Percentiles rank a stretch among this genome's conserved stretches.
phyloP scores from a whole-genome alignment of 2,888 invertebrate species.

The Ganaspis brasiliensis region DNA sequence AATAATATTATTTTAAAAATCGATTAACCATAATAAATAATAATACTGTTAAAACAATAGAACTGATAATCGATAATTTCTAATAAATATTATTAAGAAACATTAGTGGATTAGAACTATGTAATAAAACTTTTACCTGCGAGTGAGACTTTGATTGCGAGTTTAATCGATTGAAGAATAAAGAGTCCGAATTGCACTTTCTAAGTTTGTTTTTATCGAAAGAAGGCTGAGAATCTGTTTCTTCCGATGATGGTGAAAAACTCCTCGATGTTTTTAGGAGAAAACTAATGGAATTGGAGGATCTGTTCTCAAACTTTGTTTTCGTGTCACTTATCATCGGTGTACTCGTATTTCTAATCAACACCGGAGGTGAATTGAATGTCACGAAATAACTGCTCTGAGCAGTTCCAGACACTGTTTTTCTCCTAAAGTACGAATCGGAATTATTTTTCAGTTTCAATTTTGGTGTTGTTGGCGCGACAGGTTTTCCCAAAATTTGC shows the following conservation, averaged over 20 bases:
- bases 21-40: too few relatives aligned
- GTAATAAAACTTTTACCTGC: slow-evolving; percentile 16
- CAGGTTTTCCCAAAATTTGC: slow-evolving; percentile 15
- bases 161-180: neutral
- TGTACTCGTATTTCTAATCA: slow-evolving; percentile 73
- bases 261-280: slow-evolving; percentile 67
- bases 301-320: slow-evolving; percentile 59
- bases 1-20: too few relatives aligned
- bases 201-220: slow-evolving; percentile 16
- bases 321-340: slow-evolving; percentile 66
- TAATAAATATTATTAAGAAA: too few relatives aligned
- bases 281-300: slow-evolving; percentile 62
- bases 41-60: too few relatives aligned
- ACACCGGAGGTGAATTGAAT: slow-evolving; percentile 67
- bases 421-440: slow-evolving; percentile 10
- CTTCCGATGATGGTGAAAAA: slow-evolving; percentile 10
- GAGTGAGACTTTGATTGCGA: slow-evolving; percentile 12
- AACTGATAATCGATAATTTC: too few relatives aligned
- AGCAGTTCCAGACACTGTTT: slow-evolving; percentile 53
- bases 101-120: neutral
- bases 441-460: neutral
- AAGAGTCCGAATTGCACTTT: slow-evolving; percentile 22
- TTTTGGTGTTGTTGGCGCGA: neutral
- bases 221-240: neutral
- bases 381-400: slow-evolving; percentile 58